Conservation (phyloP, 92 coral and sea anemone species). For the Actinostola sp. region DNA sequence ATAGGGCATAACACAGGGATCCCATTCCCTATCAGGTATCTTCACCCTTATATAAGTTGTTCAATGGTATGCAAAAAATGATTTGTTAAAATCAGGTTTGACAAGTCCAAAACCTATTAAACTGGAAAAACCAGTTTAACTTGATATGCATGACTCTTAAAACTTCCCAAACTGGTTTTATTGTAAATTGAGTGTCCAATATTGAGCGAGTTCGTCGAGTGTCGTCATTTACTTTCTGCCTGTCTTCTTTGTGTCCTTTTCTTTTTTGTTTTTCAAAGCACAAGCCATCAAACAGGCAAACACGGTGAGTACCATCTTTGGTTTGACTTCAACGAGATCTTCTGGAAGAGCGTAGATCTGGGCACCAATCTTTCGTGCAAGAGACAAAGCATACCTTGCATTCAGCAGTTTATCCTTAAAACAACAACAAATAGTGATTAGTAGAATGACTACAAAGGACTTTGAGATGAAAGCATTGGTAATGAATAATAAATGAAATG, state of each 20-base stretch:
- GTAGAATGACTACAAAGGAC: not conserved
- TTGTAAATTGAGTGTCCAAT: not conserved
- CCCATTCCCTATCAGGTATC: too few relatives aligned
- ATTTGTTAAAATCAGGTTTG: not conserved
- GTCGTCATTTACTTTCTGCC: not conserved
- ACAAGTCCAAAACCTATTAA: constrained; percentile 5
- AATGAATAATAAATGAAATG: not conserved
- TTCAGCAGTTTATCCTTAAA: constrained; percentile 82
- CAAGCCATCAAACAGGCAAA: constrained; percentile 91
- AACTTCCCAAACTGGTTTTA: too few relatives aligned
- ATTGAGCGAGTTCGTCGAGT: not conserved
- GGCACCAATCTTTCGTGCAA: constrained; percentile 95
- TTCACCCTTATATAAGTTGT: too few relatives aligned
- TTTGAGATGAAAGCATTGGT: not conserved
- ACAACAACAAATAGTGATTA: not conserved
- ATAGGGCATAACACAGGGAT: too few relatives aligned
- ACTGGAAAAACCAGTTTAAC: not conserved
- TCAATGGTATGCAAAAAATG: too few relatives aligned
- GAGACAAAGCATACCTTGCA: constrained; percentile 87
- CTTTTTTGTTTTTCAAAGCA: constrained; percentile 9
- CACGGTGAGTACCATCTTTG: constrained; percentile 92
- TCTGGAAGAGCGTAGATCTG: constrained; percentile 92
- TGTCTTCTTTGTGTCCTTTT: constrained; percentile 16
- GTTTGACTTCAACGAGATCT: constrained; percentile 93
- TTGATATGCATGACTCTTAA: constrained; percentile 5